phyloP scores from a whole-genome alignment of 2,888 invertebrate genomes.

The Temnothorax ravouxi region DNA sequence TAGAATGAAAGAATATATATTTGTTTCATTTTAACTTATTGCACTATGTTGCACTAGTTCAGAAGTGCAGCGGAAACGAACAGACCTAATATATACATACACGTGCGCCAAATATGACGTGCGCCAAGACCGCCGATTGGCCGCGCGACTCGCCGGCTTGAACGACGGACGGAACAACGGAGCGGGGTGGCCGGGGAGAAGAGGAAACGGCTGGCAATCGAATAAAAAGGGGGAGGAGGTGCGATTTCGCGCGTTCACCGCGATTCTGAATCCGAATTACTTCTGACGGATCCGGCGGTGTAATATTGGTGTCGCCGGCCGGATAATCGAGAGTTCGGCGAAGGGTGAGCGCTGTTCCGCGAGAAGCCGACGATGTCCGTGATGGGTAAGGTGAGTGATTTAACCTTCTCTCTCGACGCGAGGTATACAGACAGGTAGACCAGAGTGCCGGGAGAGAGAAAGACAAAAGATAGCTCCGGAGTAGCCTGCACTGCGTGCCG shows the following conservation, averaged over 20 bases:
- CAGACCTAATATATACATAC: too few relatives aligned
- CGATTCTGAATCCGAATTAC: conserved; percentile 77
- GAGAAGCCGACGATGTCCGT: conserved; percentile 82
- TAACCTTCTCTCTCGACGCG: conserved; percentile 36
- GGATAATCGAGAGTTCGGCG: conserved; percentile 45
- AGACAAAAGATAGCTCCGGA: neutral
- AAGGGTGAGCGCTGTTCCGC: conserved; percentile 58
- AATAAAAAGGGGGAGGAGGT: conserved; percentile 83
- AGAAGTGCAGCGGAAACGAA: too few relatives aligned
- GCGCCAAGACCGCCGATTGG: neutral
- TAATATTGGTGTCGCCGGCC: conserved; percentile 22
- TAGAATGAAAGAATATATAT: too few relatives aligned
- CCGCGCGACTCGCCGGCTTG: neutral
- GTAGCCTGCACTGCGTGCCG: neutral
- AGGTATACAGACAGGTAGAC: neutral
- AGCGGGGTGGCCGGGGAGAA: conserved; percentile 66
- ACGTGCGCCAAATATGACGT: neutral
- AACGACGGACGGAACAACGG: conserved; percentile 36
- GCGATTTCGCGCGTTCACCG: conserved; percentile 84
- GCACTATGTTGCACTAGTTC: too few relatives aligned
- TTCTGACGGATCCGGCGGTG: conserved; percentile 66
- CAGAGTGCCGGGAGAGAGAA: neutral
- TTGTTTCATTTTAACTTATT: too few relatives aligned
- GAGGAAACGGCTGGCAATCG: conserved; percentile 82
- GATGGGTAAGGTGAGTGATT: conserved; percentile 85